Evolutionary conservation across 37 sponge, comb jelly and placozoan genomes (phyloP), one percentile per base, ranked within the genome.

Genomic region (Tethya wilhelma): DNA sequence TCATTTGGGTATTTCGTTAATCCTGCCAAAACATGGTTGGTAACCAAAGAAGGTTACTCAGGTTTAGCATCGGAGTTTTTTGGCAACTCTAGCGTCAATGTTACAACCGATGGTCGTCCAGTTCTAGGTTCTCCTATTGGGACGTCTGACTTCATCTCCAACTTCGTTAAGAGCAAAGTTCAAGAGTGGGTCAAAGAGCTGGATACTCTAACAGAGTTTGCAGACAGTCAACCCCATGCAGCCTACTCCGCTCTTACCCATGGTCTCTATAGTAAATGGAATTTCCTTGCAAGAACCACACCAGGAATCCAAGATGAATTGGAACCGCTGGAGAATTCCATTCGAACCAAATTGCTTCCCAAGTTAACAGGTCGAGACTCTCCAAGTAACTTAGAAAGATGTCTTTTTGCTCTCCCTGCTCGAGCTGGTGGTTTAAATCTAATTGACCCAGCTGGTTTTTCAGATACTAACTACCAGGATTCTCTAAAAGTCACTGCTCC

Each of bases 1-100:
- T 19, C 56, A 6, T 73, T 73, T 79, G 87, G 87, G 8, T 86
- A 79, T 44, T 79, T 53, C 42, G 53, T 68, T 38, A 86, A 86
- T 36, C 49, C 75, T 22, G 20, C 56, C 26, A 86, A 79, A 39
- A 86, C 80, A 25, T 49, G 38, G 34, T 56, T 86, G 30, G 67
- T 86, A 34, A 78, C 80, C 14, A 86, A 86, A 45, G 44, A 44
- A 7, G 69, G 62, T 23, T 59, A 65, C 68, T 34, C 55, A 9
- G 12, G 7, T 9, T 25, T n/a, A 19, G 87, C 87, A 2, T 31
- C 23, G 19, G 56, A 71, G 31, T 1, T 79, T 2, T 86, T 86
- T 65, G 26, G 17, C 23, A 81, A 59, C 29, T 41, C 86, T 28
- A 75, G 49, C 4, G 55, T 86, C 37, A 45, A 72, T 7, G 26